Base-by-base conservation (phyloP, 2,888 invertebrate genomes). In the Icerya purchasi region DNA sequence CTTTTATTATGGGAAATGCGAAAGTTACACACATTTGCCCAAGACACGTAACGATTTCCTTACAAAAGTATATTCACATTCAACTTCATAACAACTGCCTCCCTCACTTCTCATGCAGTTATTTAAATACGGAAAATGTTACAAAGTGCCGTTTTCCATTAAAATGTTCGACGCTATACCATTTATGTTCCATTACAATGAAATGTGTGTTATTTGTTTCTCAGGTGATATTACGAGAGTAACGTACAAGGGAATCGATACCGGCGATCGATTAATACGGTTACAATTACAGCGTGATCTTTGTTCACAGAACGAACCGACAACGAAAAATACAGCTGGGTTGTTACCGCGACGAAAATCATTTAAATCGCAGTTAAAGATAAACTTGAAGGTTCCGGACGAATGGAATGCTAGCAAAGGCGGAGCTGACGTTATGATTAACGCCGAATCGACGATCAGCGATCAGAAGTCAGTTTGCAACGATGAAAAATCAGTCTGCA, bases 211-310 rank as follows among this genome's bases (percentile, higher is more conserved):
- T n/a, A n/a, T n/a, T n/a, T 65, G 63, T 50, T 63, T 64, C 57
- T 57, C 64, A 68, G 68, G 69, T 14, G 67, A 68, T 20, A 66
- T 73, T 10, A 71, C 72, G 62, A 64, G 71, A 22, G 65, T 71
- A 23, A 66, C 68, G 51, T 72, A 71, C 66, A 69, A 70, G 61
- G 72, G 72, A 20, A 68, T 72, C 49, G 71, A 72, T 65, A 72
- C 71, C 8, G 66, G 67, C 23, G 67, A 67, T 56, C 63, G 67
- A 22, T 63, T 66, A 55, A 65, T 65, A 20, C 70, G 36, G 14
- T 14, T 36, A 8, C 5, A 14, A 36, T 36, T 36, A 71, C n/a
- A 68, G 72, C 69, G 22, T 66, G 8, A 8, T 5, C 14, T 36
- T 5, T 36, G 8, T 5, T 36, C 36, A 14, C 8, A 36, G 5